phyloP scores from a whole-genome alignment of 2,888 invertebrate species.

The Machimus atricapillus region DNA sequence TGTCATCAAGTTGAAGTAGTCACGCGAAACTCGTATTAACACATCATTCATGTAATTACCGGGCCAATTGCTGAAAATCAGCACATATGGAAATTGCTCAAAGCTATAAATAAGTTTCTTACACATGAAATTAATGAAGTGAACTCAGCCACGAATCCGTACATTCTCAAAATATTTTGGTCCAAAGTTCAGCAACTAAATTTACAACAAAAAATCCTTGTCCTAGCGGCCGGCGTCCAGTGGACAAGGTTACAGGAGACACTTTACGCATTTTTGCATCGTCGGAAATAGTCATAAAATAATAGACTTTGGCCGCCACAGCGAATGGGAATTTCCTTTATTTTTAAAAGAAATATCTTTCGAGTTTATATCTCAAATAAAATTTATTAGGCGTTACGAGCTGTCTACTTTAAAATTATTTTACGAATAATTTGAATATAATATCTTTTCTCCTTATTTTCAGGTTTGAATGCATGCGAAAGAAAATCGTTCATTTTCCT shows the following conservation, averaged over 20 bases:
- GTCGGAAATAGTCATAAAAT: not conserved
- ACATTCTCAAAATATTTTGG: not conserved
- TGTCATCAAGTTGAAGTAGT: not conserved
- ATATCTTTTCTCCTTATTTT: constrained; percentile 56
- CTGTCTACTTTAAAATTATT: not conserved
- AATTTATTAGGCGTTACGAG: not conserved
- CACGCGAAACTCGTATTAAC: not conserved
- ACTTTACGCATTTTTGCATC: not conserved
- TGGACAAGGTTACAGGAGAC: not conserved
- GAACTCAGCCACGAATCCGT: not conserved
- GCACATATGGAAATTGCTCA: not conserved
- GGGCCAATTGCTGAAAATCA: not conserved
- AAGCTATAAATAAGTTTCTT: not conserved
- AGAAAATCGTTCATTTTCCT: constrained; percentile 92
- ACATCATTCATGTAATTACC: not conserved
- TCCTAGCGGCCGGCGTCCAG: not conserved
- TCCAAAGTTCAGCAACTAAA: not conserved
- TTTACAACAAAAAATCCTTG: not conserved
- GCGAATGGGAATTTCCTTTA: not conserved
- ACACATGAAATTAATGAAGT: not conserved
- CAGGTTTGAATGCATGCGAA: constrained; percentile 90
- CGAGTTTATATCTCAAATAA: not conserved
- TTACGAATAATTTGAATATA: not conserved
- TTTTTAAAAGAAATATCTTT: not conserved
- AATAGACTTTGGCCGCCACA: not conserved